A percentile compares a stretch with the other conserved stretches of the same genome.
These are phyloP conservation scores for Neogale vison DNA, from an alignment of 2,113 vertebrate genomes.

Conservation along the genomic window DNA sequence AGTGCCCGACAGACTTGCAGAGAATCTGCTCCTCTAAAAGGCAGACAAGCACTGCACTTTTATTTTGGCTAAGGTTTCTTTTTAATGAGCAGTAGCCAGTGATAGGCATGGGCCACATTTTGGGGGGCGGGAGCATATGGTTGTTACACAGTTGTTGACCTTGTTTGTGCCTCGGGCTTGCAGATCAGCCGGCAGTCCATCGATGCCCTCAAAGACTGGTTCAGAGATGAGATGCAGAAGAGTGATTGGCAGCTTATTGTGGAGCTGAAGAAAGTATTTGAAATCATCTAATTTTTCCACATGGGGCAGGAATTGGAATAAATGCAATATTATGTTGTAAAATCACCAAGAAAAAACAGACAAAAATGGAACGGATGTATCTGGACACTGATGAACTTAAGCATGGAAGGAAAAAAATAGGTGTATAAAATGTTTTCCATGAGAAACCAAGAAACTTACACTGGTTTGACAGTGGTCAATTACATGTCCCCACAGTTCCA, in stretches of 20 bases:
- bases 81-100: background rate
- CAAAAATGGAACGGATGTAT: conserved; percentile 65
- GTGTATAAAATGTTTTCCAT: conserved; percentile 92
- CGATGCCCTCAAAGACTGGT: conserved; percentile 99
- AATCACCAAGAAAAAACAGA: conserved; percentile 80
- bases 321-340: conserved; percentile 74
- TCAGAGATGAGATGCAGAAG: conserved; percentile 98
- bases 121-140: background rate
- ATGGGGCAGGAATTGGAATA: conserved; percentile 77
- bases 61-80: background rate
- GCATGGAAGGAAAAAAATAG: conserved; percentile 84
- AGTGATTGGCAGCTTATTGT: conserved; percentile 99
- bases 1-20: background rate
- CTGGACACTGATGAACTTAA: conserved; percentile 81
- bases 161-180: conserved; percentile 59
- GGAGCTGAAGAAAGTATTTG: conserved; percentile 99
- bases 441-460: conserved; percentile 94
- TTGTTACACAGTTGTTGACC: background rate
- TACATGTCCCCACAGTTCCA: conserved; percentile 89
- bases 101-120: background rate
- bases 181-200: conserved; percentile 98
- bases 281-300: conserved; percentile 93
- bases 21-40: background rate
- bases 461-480: conserved; percentile 94
- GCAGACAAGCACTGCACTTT: background rate